Evolutionary conservation across 1,140 invertebrate species (phyloP).

Genomic region (Drosophila navojoa): DNA sequence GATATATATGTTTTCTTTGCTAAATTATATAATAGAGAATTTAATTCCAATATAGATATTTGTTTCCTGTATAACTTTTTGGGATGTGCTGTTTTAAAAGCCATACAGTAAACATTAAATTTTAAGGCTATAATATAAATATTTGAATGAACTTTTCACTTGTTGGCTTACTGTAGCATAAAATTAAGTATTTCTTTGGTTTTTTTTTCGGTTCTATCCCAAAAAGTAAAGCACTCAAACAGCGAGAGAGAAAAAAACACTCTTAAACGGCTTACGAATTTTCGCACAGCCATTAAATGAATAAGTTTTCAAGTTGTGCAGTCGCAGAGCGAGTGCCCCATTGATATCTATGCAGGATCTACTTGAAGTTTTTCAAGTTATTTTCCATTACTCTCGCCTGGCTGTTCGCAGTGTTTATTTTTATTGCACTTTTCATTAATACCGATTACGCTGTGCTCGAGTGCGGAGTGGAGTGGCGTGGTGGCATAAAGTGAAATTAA

Average conservation of each 20-base stretch:
- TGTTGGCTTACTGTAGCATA: background rate
- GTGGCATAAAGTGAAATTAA: constrained; percentile 70
- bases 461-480: constrained; percentile 46
- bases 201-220: too few relatives aligned
- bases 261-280: constrained; percentile 3
- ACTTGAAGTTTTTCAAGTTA: constrained; percentile 3
- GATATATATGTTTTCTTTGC: too few relatives aligned
- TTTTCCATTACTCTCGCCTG: constrained; percentile 1
- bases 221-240: background rate
- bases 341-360: constrained; percentile 13
- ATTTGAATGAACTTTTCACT: background rate
- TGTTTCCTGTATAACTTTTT: too few relatives aligned
- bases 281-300: background rate
- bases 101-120: too few relatives aligned
- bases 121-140: too few relatives aligned
- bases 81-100: too few relatives aligned
- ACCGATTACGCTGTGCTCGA: constrained; percentile 67
- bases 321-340: background rate
- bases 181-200: too few relatives aligned
- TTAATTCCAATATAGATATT: too few relatives aligned
- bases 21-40: too few relatives aligned
- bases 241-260: too few relatives aligned
- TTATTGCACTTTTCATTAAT: constrained; percentile 71
- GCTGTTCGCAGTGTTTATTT: constrained; percentile 31
- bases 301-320: constrained; percentile 4